phyloP scores from a whole-genome alignment of 2,888 invertebrate genomes.

The Calliopum simillimum region DNA sequence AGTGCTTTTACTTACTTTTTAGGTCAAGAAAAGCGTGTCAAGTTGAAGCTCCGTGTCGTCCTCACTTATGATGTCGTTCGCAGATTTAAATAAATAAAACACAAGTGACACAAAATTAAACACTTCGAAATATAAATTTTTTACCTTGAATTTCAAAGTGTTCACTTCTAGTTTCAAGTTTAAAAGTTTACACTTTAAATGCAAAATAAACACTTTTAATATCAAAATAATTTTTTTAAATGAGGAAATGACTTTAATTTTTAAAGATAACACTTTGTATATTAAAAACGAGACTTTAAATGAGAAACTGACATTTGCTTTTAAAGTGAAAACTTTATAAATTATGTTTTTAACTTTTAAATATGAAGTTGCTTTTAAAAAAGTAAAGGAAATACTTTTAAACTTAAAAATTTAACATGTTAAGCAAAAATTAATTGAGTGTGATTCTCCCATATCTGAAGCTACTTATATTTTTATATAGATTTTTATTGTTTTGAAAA shows the following conservation, averaged over 20 bases:
- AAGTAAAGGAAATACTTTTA: conserved; percentile 22
- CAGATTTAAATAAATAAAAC: conserved; percentile 10
- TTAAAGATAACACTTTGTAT: too few species aligned
- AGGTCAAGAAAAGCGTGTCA: conserved; percentile 37
- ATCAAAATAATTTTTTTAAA: too few species aligned
- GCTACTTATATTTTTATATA: too few species aligned
- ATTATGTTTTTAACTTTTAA: too few species aligned
- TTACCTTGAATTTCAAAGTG: conserved; percentile 29
- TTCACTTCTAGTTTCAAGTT: conserved; percentile 32
- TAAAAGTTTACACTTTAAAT: conserved; percentile 30
- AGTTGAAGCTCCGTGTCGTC: conserved; percentile 31
- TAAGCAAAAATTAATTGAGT: too few species aligned
- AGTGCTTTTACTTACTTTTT: conserved; percentile 36
- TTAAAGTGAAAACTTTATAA: too few species aligned
- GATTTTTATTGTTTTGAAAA: too few species aligned
- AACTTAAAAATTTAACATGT: conserved; percentile 2
- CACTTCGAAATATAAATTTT: conserved; percentile 31
- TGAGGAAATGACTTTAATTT: too few species aligned
- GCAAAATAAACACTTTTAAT: too few species aligned
- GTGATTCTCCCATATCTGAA: too few species aligned
- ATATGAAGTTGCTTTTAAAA: conserved; percentile 27
- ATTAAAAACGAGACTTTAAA: too few species aligned
- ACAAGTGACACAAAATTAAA: conserved; percentile 27
- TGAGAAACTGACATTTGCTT: too few species aligned
- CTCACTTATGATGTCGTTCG: conserved; percentile 7